phyloP scores from a whole-genome alignment of 2,797 vertebrate genomes.

The Petrocephalus sullivani region DNA sequence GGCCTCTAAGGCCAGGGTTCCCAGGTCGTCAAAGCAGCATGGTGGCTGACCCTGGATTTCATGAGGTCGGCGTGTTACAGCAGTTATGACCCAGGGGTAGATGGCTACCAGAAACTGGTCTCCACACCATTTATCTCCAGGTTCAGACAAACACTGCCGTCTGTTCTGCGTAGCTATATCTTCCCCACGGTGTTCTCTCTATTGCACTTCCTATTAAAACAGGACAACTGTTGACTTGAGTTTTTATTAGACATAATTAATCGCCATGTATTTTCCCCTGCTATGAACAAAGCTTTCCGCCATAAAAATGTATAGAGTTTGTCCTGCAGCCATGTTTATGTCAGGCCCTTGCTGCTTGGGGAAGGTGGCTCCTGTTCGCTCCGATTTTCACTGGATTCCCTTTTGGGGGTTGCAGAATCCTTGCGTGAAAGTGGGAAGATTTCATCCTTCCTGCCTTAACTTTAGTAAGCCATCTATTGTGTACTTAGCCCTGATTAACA shows the following conservation, averaged over 20 bases:
- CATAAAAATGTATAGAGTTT: not conserved
- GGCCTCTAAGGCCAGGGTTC: not conserved
- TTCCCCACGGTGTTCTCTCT: not conserved
- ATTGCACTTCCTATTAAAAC: not conserved
- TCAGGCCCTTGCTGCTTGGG: no score
- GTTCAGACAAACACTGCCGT: not conserved
- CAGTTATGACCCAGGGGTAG: not conserved
- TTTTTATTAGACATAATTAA: not conserved
- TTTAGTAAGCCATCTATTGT: not conserved
- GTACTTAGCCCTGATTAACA: not conserved
- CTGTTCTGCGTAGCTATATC: not conserved
- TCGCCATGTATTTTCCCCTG: not conserved
- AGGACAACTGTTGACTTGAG: constrained; percentile 5
- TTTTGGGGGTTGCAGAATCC: not conserved
- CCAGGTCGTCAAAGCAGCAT: not conserved
- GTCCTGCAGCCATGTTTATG: not conserved
- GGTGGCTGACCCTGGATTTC: not conserved
- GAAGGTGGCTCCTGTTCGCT: not conserved
- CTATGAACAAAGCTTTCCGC: not conserved
- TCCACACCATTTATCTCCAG: not conserved
- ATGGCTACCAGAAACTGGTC: not conserved
- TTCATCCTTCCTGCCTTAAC: not conserved
- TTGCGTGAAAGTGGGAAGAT: not conserved
- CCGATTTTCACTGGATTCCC: not conserved
- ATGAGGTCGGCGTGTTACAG: not conserved